Base-by-base conservation (phyloP, 1,140 invertebrate species). In the Caenorhabditis remanei region DNA sequence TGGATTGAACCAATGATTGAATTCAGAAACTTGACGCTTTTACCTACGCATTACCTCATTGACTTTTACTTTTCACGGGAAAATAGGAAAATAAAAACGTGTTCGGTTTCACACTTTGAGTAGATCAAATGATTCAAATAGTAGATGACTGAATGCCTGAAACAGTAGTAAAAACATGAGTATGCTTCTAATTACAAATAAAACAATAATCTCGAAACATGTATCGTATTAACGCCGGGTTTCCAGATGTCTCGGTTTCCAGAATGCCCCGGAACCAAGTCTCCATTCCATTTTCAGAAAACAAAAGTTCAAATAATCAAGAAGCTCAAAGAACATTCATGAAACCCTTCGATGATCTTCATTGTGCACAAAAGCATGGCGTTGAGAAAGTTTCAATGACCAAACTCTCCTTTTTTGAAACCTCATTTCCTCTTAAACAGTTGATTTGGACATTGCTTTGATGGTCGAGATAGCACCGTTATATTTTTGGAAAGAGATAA, bases 111-210 rank as follows among this genome's bases (percentile, higher is more conserved):
- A 75, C 4, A n/a, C n/a, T 53, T 53, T 53, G 11, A 40, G 67
- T 75, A 75, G 41, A 75, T 75, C 67, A 67, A 67, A 67, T 40
- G 63, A 67, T 67, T 67, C 24, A 67, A 40, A 40, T 40, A 65
- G 9, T 65, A 11, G n/a, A 40, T 41, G 61, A 40, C n/a, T 2
- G n/a, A 9, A n/a, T 8, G 56, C 21, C 32, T 1, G 21, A 40
- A 65, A 40, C 13, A 58, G 56, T 58, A n/a, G 56, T 58, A 16
- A 21, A 21, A n/a, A 8, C 7, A 21, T 21, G 14, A n/a, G n/a
- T n/a, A n/a, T n/a, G n/a, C n/a, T n/a, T n/a, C n/a, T n/a, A n/a
- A n/a, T n/a, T n/a, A n/a, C n/a, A n/a, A n/a, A n/a, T n/a, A n/a
- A n/a, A n/a, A n/a, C n/a, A n/a, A n/a, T n/a, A n/a, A n/a, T 21